Conservation (phyloP, 2,888 invertebrate species). For the Chrysolina haemoptera region DNA sequence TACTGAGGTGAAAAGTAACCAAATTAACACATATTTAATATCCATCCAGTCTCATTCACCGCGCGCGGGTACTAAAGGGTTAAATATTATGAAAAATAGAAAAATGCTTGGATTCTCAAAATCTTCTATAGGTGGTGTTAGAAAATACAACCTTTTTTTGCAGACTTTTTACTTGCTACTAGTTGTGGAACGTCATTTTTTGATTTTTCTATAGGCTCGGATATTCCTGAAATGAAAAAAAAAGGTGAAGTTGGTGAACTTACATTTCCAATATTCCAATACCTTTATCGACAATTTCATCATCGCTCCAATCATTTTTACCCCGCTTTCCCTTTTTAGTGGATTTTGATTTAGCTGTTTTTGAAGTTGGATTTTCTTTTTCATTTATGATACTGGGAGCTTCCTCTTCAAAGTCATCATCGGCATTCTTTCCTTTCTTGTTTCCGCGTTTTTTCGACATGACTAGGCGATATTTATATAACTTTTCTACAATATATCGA, state of each 20-base stretch:
- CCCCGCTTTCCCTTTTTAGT: slow-evolving; percentile 69
- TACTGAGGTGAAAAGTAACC: too few species aligned
- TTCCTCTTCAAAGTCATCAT: slow-evolving; percentile 72
- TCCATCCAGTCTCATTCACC: too few species aligned
- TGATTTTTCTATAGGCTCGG: slow-evolving; percentile 39
- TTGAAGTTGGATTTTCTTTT: slow-evolving; percentile 65
- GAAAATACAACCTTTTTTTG: slow-evolving; percentile 52
- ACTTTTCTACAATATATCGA: neutral
- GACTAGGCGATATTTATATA: slow-evolving; percentile 21
- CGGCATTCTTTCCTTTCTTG: slow-evolving; percentile 74
- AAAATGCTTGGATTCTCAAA: neutral
- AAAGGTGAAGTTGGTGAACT: slow-evolving; percentile 27
- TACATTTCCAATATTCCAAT: slow-evolving; percentile 45
- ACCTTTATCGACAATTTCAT: slow-evolving; percentile 64
- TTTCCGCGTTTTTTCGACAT: slow-evolving; percentile 77
- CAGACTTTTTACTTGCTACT: slow-evolving; percentile 51
- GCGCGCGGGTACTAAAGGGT: too few species aligned
- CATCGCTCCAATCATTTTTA: slow-evolving; percentile 65
- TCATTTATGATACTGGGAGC: slow-evolving; percentile 60
- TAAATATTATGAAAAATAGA: too few species aligned
- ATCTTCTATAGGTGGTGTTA: neutral
- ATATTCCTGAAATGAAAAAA: slow-evolving; percentile 30
- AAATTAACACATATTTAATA: too few species aligned
- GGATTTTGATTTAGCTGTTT: slow-evolving; percentile 71
- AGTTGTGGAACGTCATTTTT: slow-evolving; percentile 45